Evolutionary conservation across 2,888 invertebrate species (phyloP), one percentile per base, ranked within the genome.

Genomic region (Cheilosia scutellata): DNA sequence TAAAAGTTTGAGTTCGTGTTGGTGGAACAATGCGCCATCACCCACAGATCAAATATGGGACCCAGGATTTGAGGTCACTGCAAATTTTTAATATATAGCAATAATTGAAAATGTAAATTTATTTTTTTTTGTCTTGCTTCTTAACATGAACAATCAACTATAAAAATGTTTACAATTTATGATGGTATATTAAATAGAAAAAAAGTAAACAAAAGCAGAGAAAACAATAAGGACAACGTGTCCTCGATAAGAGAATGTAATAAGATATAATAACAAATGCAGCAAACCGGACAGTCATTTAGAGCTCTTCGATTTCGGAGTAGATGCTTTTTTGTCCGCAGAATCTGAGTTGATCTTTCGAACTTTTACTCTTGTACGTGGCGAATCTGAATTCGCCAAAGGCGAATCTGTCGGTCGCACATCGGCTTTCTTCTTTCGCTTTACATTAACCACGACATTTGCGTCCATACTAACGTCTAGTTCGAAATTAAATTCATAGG

Each of bases 381-480:
- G 91, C 0, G 91, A 89, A 4, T 83, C 79, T 6, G 44, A 60
- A 55, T 79, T 78, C 13, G 25, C 49, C 29, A 51, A 63, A 29
- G 66, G 53, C 16, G 75, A 60, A 0, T 68, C 53, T 11, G 65
- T 68, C 5, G 31, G 1, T n/a, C 7, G 4, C 11, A 33, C 44
- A 7, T 60, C 71, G 7, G 68, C 68, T 79, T 91, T 92, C 86
- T 90, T 91, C 86, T 92, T 92, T 16, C 93, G 90, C 80, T 91
- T 92, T 0, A 93, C 91, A 82, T 92, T 92, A 0, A 93, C 91
- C 72, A 93, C 89, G 40, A 93, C 91, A 89, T 93, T 91, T n/a
- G 92, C 92, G 86, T 93, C 92, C 90, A 92, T 88, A 80, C 92
- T 92, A 5, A 93, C 92, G 87, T 93, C 92, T 40, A 93, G 80